Base-by-base conservation (phyloP, 1,140 invertebrate genomes). In the Cydia strobilella region DNA sequence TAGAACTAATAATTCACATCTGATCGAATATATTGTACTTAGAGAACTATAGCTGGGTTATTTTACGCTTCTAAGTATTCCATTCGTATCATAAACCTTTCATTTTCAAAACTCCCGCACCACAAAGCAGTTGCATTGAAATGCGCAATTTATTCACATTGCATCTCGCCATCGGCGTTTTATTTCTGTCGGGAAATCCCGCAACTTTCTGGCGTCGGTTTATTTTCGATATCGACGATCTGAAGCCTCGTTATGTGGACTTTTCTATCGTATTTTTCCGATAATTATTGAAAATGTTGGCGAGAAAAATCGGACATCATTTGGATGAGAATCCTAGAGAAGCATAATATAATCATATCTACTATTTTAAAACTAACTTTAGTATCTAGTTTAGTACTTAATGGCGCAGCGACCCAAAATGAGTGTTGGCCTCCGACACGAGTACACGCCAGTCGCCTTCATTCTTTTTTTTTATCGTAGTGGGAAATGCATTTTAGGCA, bases 121-220 rank as follows among this genome's bases (percentile, higher is more conserved):
- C 54, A 23, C 54, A 59, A 59, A 59, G 54, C 54, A 59, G 54
- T 59, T 59, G 54, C 54, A 59, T 23, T 59, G 54, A 59, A 59
- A 23, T 59, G 54, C 54, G 12, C 54, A 59, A 59, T 59, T 59
- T 59, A 59, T 59, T 59, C 54, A 59, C n/a, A 23, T 23, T 23
- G 15, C 18, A 59, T 59, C n/a, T 51, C 48, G 48, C 54, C 20
- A 12, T 12, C 54, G 20, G 18, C 13, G 15, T 59, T 59, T 59
- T 59, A 59, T 59, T 23, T 59, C 20, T 54, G n/a, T 18, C n/a
- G n/a, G 45, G 54, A 59, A 23, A 23, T 23, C 20, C 54, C n/a
- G 54, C 18, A 23, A 59, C 54, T 59, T 59, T 59, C 54, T 59
- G 23, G 54, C 54, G 15, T 9, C n/a, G 54, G 20, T 59, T 59